Base-by-base conservation (phyloP, 1,140 invertebrate genomes). In the Micrasema longulum region DNA sequence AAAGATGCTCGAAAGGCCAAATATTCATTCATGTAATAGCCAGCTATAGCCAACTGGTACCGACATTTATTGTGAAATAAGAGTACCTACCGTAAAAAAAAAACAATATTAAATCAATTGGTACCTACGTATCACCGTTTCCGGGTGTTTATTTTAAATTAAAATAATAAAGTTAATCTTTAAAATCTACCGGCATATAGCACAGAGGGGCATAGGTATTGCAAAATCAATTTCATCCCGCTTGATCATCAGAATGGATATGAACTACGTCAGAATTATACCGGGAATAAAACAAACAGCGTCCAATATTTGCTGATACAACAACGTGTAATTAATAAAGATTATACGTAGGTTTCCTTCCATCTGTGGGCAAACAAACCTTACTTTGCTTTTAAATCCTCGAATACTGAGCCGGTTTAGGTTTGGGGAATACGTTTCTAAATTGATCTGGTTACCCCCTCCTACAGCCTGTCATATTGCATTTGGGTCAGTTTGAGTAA, bases 301-400 rank as follows among this genome's bases (percentile, higher is more conserved):
- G 2, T 69, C 45, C 55, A 69, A 62, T 69, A 55, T 70, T 64
- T 52, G 68, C 68, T 62, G 43, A 63, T 63, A 70, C 68, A 69
- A 69, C 67, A 53, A 11, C 38, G 23, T 26, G 57, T 63, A 63
- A 70, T 70, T 70, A 70, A 70, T 70, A 70, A 35, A 53, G 57
- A 70, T 70, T 63, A 70, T 70, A 63, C 68, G 68, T 70, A 63
- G 57, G 68, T 70, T 70, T 70, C 68, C 68, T 63, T 63, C 57
- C 68, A 70, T 70, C 50, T 70, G 57, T 70, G 20, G 60, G 55
- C 26, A 70, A 70, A 70, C 55, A 70, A 70, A 60, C 57, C 68
- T 64, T 63, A 64, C 68, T 70, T 70, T 70, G 57, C 68, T 70
- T 70, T 70, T 70, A 70, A 70, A 63, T 70, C 53, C 55, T 9